A percentile compares a stretch with the other conserved stretches of the same genome.
These are phyloP conservation scores for Temnothorax curvispinosus DNA, from an alignment of 1,140 invertebrate species.

Conservation along the genomic window DNA sequence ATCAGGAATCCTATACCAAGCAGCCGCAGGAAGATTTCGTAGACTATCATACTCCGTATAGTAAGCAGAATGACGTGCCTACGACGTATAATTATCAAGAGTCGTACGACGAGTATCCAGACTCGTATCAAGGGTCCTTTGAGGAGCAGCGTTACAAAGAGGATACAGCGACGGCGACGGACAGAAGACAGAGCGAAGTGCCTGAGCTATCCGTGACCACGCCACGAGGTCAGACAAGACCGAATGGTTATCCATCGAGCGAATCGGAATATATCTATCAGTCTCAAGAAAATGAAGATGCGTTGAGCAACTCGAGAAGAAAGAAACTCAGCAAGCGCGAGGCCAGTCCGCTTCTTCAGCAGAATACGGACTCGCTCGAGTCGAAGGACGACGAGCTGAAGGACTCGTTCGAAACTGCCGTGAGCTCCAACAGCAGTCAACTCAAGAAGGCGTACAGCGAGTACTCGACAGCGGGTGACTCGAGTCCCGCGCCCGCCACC, in stretches of 20 bases:
- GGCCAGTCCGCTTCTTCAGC: constrained; percentile 82
- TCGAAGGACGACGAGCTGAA: constrained; percentile 87
- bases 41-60: constrained; percentile 76
- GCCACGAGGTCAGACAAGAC: constrained; percentile 79
- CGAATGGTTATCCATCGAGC: constrained; percentile 80
- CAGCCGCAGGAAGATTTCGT: constrained; percentile 75
- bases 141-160: constrained; percentile 79
- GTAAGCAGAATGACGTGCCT: constrained; percentile 71
- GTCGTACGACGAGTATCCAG: constrained; percentile 79
- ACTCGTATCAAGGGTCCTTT: constrained; percentile 79
- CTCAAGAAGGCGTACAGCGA: constrained; percentile 80
- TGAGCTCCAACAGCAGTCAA: constrained; percentile 86
- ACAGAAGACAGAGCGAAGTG: constrained; percentile 79
- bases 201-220: constrained; percentile 82
- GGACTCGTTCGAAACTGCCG: constrained; percentile 87
- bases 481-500: constrained; percentile 73
- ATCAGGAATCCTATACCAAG: constrained; percentile 73
- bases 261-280: constrained; percentile 82
- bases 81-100: constrained; percentile 74
- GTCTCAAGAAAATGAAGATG: constrained; percentile 73
- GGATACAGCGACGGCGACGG: constrained; percentile 56
- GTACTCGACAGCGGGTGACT: constrained; percentile 82
- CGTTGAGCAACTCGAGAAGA: constrained; percentile 70
- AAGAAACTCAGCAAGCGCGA: constrained; percentile 80
- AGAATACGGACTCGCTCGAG: constrained; percentile 87